Conservation (phyloP, 2,797 vertebrate species). For the Netta rufina region DNA sequence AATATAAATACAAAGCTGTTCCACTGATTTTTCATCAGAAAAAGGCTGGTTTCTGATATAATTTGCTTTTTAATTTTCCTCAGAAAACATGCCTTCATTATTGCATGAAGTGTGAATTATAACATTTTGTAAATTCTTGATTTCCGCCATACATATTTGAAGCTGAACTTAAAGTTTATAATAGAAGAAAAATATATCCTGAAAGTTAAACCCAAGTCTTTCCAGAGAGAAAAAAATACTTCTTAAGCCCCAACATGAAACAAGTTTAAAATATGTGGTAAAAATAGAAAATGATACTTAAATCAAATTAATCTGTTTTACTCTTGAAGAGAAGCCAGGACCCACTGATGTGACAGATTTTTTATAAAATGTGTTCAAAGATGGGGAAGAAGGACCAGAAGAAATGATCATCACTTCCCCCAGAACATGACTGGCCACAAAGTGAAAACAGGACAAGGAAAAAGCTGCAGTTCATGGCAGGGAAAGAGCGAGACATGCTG, state of each 20-base stretch:
- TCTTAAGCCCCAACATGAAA: neutral
- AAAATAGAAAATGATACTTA: neutral
- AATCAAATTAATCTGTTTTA: neutral
- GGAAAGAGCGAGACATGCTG: neutral
- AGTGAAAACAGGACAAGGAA: neutral
- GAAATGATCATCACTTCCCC: neutral
- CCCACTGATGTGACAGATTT: neutral
- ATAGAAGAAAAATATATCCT: neutral
- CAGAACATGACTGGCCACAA: neutral
- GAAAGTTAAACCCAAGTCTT: neutral
- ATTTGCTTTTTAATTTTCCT: neutral
- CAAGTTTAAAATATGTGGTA: neutral
- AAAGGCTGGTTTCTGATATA: neutral
- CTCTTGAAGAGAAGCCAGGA: neutral
- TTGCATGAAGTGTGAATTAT: neutral
- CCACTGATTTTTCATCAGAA: neutral
- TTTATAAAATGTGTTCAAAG: neutral
- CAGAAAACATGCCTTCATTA: neutral
- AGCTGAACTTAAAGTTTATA: neutral
- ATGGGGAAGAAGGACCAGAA: neutral
- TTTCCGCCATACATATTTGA: neutral
- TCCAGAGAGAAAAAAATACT: neutral
- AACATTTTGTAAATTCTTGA: neutral
- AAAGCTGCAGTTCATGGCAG: neutral
- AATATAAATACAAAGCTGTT: neutral